Evolutionary conservation across 2,113 vertebrate species (phyloP).

Genomic region (Oreotragus oreotragus): DNA sequence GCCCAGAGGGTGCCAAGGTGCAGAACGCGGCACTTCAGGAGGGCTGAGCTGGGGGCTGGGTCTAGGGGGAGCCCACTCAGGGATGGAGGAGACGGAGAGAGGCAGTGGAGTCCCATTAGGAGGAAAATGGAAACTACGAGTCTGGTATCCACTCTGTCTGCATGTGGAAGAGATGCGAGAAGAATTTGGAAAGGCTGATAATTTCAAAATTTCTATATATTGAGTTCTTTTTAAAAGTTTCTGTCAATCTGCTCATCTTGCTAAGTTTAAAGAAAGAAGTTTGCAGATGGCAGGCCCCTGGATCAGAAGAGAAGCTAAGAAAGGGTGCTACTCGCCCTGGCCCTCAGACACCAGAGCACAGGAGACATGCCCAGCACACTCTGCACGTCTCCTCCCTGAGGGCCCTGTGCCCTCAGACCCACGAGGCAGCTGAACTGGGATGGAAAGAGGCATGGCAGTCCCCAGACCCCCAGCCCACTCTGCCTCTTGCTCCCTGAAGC

Average conservation of each 20-base stretch:
- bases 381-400: accelerated
- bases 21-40: neutral
- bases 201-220: conserved; percentile 11
- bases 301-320: neutral
- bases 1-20: neutral
- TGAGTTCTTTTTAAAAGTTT: neutral
- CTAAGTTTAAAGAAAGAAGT: conserved; percentile 7
- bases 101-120: neutral
- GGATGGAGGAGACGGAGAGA: neutral
- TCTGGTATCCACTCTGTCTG: neutral
- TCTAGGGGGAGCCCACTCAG: neutral
- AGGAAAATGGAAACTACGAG: neutral
- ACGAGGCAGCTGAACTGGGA: neutral
- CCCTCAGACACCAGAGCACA: accelerated
- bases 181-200: neutral
- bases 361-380: neutral
- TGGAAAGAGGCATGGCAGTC: neutral
- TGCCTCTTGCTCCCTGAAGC: neutral
- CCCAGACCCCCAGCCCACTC: neutral
- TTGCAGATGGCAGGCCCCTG: neutral
- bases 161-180: neutral
- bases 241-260: conserved; percentile 1
- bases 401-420: neutral
- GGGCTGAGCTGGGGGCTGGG: neutral
- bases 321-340: accelerated